Evolutionary conservation across 2,888 invertebrate genomes (phyloP).

Genomic region (Conistra vaccinii): DNA sequence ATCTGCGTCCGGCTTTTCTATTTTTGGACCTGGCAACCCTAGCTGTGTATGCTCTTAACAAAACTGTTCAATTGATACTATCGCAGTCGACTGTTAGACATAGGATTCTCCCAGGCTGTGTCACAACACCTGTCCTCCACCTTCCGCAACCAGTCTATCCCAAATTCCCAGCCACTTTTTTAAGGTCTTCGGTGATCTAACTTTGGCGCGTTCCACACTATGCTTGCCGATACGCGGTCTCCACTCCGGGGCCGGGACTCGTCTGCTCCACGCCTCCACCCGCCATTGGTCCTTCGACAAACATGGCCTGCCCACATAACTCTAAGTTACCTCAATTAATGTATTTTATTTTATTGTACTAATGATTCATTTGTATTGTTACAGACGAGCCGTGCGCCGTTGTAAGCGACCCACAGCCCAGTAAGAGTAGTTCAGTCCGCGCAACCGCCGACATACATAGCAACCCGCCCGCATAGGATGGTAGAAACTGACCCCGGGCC

Average conservation of each 20-base stretch:
- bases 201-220: too few relatives aligned
- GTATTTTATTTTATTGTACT: constrained; percentile 5
- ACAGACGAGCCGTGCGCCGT: constrained; percentile 85
- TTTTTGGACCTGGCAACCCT: too few relatives aligned
- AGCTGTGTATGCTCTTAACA: background rate
- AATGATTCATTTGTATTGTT: constrained; percentile 68
- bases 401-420: constrained; percentile 82
- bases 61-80: background rate
- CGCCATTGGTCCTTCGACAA: background rate
- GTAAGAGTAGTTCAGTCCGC: constrained; percentile 76
- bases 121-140: too few relatives aligned
- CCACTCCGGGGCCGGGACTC: background rate
- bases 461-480: constrained; percentile 94
- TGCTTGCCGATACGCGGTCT: too few relatives aligned
- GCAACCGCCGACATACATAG: constrained; percentile 82
- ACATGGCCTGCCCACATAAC: background rate
- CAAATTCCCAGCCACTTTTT: too few relatives aligned
- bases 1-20: too few relatives aligned
- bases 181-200: too few relatives aligned
- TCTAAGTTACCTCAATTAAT: background rate
- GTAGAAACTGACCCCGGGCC: constrained; percentile 96
- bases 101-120: background rate
- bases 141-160: too few relatives aligned
- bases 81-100: background rate
- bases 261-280: background rate